Percentiles rank a stretch among this genome's conserved stretches.
phyloP scores from a whole-genome alignment of 2,888 invertebrate genomes.

The Xestia xanthographa region DNA sequence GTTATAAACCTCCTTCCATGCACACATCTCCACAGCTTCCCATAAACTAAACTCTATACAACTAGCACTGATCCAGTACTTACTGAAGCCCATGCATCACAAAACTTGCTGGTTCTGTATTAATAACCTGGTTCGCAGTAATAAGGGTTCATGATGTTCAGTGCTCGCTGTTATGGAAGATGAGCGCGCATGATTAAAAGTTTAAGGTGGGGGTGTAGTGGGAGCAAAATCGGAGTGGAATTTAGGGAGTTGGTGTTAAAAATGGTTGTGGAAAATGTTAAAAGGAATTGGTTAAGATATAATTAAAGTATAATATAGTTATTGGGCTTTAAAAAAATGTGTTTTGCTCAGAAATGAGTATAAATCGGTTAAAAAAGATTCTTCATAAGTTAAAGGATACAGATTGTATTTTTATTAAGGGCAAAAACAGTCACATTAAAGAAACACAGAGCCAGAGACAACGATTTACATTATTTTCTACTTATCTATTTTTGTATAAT shows the following conservation, averaged over 20 bases:
- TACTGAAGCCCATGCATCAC: slow-evolving; percentile 40
- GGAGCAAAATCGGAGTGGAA: slow-evolving; percentile 29
- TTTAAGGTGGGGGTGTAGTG: slow-evolving; percentile 68
- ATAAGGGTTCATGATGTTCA: slow-evolving; percentile 86
- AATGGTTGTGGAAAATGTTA: background rate
- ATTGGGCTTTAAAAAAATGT: background rate
- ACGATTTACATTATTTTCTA: no score
- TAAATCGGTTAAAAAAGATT: background rate
- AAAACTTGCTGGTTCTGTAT: slow-evolving; percentile 66
- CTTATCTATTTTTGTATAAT: background rate
- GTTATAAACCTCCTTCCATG: background rate
- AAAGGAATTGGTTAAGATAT: background rate
- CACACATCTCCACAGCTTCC: background rate
- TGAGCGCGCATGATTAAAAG: slow-evolving; percentile 74
- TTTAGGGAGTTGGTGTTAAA: background rate
- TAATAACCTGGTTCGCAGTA: slow-evolving; percentile 77
- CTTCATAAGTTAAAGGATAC: no score
- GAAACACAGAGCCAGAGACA: no score
- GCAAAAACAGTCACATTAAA: no score
- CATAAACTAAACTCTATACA: slow-evolving; percentile 15
- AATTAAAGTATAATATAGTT: background rate
- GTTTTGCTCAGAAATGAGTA: background rate
- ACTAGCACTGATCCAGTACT: slow-evolving; percentile 29
- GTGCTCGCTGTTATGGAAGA: slow-evolving; percentile 67
- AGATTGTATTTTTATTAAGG: no score